Evolutionary conservation across 1,140 invertebrate species (phyloP), one percentile per base, ranked within the genome.

Genomic region (Hypothenemus hampei): DNA sequence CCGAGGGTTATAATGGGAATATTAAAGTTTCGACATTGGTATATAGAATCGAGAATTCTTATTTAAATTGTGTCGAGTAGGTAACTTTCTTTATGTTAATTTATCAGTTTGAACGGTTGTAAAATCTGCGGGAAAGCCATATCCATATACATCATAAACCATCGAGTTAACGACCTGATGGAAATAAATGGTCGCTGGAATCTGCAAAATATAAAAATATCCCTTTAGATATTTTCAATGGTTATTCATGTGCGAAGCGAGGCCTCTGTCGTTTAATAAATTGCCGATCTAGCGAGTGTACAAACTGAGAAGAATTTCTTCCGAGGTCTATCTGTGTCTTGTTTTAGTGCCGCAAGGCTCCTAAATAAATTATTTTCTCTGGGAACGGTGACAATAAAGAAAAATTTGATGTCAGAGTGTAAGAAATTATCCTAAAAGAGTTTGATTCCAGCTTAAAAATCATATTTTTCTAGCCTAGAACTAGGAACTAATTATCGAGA

Each of bases 401-500:
- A 37, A 37, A n/a, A n/a, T n/a, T n/a, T n/a, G n/a, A n/a, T n/a
- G n/a, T n/a, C n/a, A n/a, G n/a, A n/a, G n/a, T n/a, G n/a, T n/a
- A n/a, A n/a, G n/a, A n/a, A n/a, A n/a, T n/a, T n/a, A n/a, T n/a
- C n/a, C n/a, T n/a, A n/a, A n/a, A n/a, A n/a, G n/a, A n/a, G n/a
- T n/a, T n/a, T n/a, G n/a, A n/a, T n/a, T n/a, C n/a, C n/a, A n/a
- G n/a, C n/a, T n/a, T n/a, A n/a, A n/a, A n/a, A n/a, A n/a, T n/a
- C n/a, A n/a, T n/a, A n/a, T n/a, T n/a, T n/a, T n/a, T 41, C 16
- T 8, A 41, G 16, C 24, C 43, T 18, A 16, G 43, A 45, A 45
- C 43, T n/a, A 45, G 43, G 43, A 45, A 45, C 43, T 45, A 45
- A 45, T 45, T 45, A 45, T 24, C 8, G 43, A 16, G 22, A 45